Percentiles rank a stretch among this genome's conserved stretches.
phyloP scores from a whole-genome alignment of 2,113 vertebrate genomes.

The Hippoglossus stenolepis region DNA sequence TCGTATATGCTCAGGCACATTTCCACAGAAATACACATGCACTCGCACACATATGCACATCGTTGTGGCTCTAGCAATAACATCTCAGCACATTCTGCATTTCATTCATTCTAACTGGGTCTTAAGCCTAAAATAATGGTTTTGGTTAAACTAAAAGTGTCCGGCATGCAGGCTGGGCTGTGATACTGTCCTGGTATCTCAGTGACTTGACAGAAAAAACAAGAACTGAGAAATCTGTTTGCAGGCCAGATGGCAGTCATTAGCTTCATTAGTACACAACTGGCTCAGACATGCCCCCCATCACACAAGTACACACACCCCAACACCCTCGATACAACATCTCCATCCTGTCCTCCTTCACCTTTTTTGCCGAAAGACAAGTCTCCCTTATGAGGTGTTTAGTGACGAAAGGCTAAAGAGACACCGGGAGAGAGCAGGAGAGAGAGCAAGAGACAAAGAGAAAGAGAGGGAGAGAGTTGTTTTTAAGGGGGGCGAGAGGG shows the following conservation, averaged over 20 bases:
- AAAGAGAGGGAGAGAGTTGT: slow-evolving; percentile 5
- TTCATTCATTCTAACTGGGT: slow-evolving; percentile 61
- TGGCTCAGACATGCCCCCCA: slow-evolving; percentile 51
- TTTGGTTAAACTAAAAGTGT: slow-evolving; percentile 33
- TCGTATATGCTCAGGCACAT: not conserved
- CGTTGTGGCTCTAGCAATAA: slow-evolving; percentile 42
- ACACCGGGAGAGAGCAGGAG: slow-evolving; percentile 45
- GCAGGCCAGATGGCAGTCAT: slow-evolving; percentile 72
- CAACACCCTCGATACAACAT: slow-evolving; percentile 5
- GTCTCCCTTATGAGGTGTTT: slow-evolving; percentile 74
- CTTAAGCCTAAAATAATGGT: slow-evolving; percentile 48
- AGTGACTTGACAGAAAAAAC: slow-evolving; percentile 55
- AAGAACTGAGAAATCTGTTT: slow-evolving; percentile 66
- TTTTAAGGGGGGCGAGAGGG: slow-evolving; percentile 8
- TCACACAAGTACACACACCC: slow-evolving; percentile 1
- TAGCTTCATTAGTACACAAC: slow-evolving; percentile 78
- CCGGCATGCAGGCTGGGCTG: not conserved
- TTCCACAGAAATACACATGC: not conserved
- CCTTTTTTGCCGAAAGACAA: slow-evolving; percentile 41
- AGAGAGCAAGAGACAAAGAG: slow-evolving; percentile 41
- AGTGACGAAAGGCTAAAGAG: slow-evolving; percentile 67
- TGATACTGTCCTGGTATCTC: slow-evolving; percentile 55
- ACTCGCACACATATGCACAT: slow-evolving; percentile 8
- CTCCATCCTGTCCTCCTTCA: slow-evolving; percentile 22
- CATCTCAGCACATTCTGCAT: slow-evolving; percentile 56